Conservation (phyloP, 2,888 invertebrate species). For the Teinopalpus imperialis region DNA sequence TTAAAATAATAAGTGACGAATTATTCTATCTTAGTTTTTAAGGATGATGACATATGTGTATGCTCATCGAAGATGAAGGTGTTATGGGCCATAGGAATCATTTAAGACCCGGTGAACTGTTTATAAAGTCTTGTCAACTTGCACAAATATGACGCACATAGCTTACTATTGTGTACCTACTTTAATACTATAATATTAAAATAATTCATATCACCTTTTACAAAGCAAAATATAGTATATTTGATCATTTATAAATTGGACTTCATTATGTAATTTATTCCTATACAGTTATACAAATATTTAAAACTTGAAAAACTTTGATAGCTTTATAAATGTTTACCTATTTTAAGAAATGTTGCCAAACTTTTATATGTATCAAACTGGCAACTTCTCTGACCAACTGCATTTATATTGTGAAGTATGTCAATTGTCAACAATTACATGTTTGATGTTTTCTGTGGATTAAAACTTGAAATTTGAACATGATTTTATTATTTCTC, state of each 20-base stretch:
- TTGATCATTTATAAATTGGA: neutral
- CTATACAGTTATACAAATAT: slow-evolving; percentile 13
- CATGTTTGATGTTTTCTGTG: slow-evolving; percentile 38
- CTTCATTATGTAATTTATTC: slow-evolving; percentile 6
- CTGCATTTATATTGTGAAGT: slow-evolving; percentile 46
- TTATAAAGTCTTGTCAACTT: too few relatives aligned
- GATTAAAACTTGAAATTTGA: slow-evolving; percentile 16
- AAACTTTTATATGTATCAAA: slow-evolving; percentile 3
- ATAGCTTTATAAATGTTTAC: slow-evolving; percentile 21
- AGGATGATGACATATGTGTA: too few relatives aligned
- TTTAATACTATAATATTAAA: slow-evolving; percentile 1
- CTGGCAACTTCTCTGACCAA: slow-evolving; percentile 44
- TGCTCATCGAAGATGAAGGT: too few relatives aligned
- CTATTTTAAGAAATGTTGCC: slow-evolving; percentile 17
- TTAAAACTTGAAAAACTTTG: neutral
- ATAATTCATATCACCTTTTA: slow-evolving; percentile 14
- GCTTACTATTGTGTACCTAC: slow-evolving; percentile 11
- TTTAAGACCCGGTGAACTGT: too few relatives aligned
- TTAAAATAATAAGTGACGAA: too few relatives aligned
- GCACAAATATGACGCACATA: slow-evolving; percentile 22
- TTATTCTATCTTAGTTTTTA: too few relatives aligned
- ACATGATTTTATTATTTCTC: slow-evolving; percentile 4
- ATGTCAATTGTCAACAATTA: slow-evolving; percentile 63
- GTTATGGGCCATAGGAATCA: too few relatives aligned
- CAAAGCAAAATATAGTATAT: neutral